phyloP scores from a whole-genome alignment of 53 echinoderm and acorn worm species.

The Actinopyga echinites region DNA sequence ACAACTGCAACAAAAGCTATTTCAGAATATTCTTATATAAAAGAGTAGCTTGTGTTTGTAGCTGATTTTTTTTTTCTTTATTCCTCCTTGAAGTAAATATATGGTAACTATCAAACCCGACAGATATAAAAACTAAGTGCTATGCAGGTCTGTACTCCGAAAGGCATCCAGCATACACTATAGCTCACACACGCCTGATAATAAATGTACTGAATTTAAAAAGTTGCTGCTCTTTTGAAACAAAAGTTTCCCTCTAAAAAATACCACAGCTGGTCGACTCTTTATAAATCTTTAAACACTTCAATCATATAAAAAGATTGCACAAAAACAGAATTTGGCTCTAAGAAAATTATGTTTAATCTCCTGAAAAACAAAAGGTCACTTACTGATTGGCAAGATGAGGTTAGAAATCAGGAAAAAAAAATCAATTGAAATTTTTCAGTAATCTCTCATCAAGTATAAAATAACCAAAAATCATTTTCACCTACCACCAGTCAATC shows the following conservation, averaged over 20 bases:
- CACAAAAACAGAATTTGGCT: constrained; percentile 56
- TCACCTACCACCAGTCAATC: neutral
- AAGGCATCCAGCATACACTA: constrained; percentile 42
- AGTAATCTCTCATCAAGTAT: constrained; percentile 16
- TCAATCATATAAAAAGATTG: constrained; percentile 55
- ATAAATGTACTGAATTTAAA: constrained; percentile 46
- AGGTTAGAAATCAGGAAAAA: constrained; percentile 48
- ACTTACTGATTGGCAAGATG: constrained; percentile 57
- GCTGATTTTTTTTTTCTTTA: neutral
- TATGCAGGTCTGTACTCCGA: constrained; percentile 33
- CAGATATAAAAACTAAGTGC: constrained; percentile 34
- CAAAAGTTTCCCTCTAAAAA: constrained; percentile 42
- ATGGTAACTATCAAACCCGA: constrained; percentile 25
- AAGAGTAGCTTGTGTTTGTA: constrained; percentile 13
- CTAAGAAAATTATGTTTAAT: constrained; percentile 55
- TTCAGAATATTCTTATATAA: constrained; percentile 5
- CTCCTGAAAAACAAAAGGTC: constrained; percentile 57
- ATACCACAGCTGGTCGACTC: constrained; percentile 48
- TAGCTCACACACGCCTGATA: constrained; percentile 52
- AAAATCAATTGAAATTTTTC: constrained; percentile 18
- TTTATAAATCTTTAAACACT: constrained; percentile 34
- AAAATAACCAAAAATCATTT: constrained; percentile 30
- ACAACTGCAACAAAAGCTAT: constrained; percentile 14
- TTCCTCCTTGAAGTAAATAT: neutral
- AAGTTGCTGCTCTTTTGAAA: constrained; percentile 34